Base-by-base conservation (phyloP, 1,140 invertebrate genomes). In the Drosophila mojavensis region DNA sequence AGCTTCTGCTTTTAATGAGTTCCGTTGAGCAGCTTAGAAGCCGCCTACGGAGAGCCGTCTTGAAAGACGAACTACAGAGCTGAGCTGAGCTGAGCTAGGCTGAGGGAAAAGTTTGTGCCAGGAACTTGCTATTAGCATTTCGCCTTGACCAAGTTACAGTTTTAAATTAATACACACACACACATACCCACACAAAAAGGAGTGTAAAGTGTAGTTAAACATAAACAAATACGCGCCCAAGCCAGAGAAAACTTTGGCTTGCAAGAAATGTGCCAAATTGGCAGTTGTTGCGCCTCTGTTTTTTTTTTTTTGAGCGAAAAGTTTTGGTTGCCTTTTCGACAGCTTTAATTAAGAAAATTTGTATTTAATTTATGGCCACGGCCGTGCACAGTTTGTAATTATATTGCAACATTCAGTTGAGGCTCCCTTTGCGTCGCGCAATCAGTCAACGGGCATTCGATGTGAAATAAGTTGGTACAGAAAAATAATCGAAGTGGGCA, bases 71-170 rank as follows among this genome's bases (percentile, higher is more conserved):
- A 55, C 20, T 63, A 28, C n/a, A 6, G 28, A 15, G 36, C 51
- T 58, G 45, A 61, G 41, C 10, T 39, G 30, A 60, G 41, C 36
- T 39, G 30, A 11, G 24, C 51, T 39, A 30, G 7, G 24, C 51
- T 48, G 20, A 2, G 30, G 50, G n/a, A 33, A 61, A 55, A 74
- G 56, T 69, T 61, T 68, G 15, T 33, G 53, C 47, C 47, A 43
- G 53, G 56, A 75, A 60, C 48, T 50, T 75, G 47, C 59, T 67
- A 75, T 59, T 75, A 69, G 58, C 71, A 69, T 69, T 68, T 64
- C 39, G 72, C 67, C 72, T 70, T 75, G 72, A 75, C 71, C 70
- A 73, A 73, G 51, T 68, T 68, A 50, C 54, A 69, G 65, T 69
- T 74, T 56, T 51, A 74, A 74, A 68, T 74, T 53, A 75, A 75